Percentiles rank a stretch among this genome's conserved stretches.
Evolutionary conservation across 1,140 invertebrate species (phyloP).

Genomic region (Eufriesea mexicana): DNA sequence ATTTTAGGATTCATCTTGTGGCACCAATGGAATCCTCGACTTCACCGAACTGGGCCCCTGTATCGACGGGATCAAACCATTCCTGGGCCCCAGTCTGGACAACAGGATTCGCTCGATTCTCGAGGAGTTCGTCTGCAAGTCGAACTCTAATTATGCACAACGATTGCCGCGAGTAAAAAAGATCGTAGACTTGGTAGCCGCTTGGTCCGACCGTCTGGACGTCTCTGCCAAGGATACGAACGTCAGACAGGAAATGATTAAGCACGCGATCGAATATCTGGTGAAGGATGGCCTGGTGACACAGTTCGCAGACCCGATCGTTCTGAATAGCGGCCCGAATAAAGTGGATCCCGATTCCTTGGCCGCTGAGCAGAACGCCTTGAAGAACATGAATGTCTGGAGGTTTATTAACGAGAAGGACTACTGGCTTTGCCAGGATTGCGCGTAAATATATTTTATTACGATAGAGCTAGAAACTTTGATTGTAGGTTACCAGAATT

Average conservation of each 20-base stretch:
- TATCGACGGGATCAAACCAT: conserved; percentile 65
- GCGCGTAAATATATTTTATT: conserved; percentile 27
- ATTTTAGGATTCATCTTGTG: too few species aligned
- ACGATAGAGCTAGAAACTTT: too few species aligned
- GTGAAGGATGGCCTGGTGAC: conserved; percentile 65
- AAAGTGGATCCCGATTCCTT: conserved; percentile 67
- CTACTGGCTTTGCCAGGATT: conserved; percentile 61
- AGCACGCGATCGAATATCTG: conserved; percentile 58
- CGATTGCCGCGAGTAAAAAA: conserved; percentile 63
- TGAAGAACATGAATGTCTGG: conserved; percentile 58
- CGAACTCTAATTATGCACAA: conserved; percentile 18
- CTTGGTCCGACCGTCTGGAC: conserved; percentile 37
- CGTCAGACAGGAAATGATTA: conserved; percentile 48
- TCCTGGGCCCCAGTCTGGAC: conserved; percentile 72
- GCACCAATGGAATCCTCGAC: not conserved
- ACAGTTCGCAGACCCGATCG: conserved; percentile 67
- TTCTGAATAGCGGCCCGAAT: conserved; percentile 66
- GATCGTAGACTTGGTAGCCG: conserved; percentile 52
- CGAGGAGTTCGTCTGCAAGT: conserved; percentile 68
- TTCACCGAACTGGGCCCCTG: conserved; percentile 58
- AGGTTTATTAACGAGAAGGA: conserved; percentile 70
- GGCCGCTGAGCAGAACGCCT: conserved; percentile 55
- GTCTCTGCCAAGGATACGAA: conserved; percentile 37
- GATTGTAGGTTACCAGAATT: too few species aligned
- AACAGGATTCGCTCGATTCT: conserved; percentile 59